Evolutionary conservation across 2,113 vertebrate genomes (phyloP), one percentile per base, ranked within the genome.

Genomic region (Atrichornis clamosus): DNA sequence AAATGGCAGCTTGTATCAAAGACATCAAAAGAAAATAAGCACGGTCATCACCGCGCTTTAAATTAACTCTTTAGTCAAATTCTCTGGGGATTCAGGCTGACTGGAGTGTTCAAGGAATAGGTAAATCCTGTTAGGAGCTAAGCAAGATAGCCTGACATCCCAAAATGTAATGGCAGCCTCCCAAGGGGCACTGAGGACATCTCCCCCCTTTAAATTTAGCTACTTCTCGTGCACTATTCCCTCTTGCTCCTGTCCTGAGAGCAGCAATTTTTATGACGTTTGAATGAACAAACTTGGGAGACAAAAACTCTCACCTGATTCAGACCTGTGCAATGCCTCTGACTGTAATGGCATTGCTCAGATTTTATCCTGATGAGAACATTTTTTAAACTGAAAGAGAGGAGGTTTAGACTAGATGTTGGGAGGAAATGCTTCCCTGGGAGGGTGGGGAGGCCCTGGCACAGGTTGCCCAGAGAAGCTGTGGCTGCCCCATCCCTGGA

Each of bases 21-120:
- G 94, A 79, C 89, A 93, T 93, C 73, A 67, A 80, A 67, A 41
- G 94, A 41, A 95, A 94, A 95, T 68, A 95, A 81, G 73, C 26
- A 1, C 4, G 62, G 76, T 80, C 92, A 52, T 92, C 47, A 6
- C 53, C 2, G 5, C 9, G 88, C 85, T 84, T 89, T 84, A 64
- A 86, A 84, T 96, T 96, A 97, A 95, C 93, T 68, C 92, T 75
- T 87, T 69, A 68, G 96, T 33, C 76, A 17, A 49, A 92, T 70
- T 72, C 79, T 44, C 32, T 0, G 13, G 44, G 90, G 90, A 33
- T 68, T 64, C 28, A 3, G 83, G 68, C 52, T 93, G 95, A 11
- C 87, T 52, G 68, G 44, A 39, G 52, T 0, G 3, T 44, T 88
- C 52, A 19, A 93, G 79, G 39, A 67, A 18, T 37, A 88, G 83